These are phyloP conservation scores for Enteromius argenteus DNA, from an alignment of 2,797 vertebrate species.

Conservation along the genomic window DNA sequence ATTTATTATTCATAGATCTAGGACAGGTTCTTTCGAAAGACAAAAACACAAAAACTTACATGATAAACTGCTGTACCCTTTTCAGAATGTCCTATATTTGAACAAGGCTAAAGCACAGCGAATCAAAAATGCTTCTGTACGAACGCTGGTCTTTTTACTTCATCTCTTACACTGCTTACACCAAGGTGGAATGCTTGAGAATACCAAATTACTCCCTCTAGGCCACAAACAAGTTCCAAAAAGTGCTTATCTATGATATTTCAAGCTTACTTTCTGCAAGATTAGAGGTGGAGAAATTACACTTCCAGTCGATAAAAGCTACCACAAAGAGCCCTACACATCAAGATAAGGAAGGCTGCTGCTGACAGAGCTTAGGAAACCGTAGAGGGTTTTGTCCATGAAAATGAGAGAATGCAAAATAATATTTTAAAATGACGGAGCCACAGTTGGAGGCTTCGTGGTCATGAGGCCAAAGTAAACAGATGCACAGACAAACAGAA, in stretches of 20 bases:
- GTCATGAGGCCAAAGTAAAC: conserved; percentile 44
- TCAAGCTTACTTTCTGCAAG: conserved; percentile 52
- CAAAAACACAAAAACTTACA: conserved; percentile 33
- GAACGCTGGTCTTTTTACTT: conserved; percentile 32
- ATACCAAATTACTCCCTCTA: conserved; percentile 47
- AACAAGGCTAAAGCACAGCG: conserved; percentile 34
- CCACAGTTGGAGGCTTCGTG: not conserved
- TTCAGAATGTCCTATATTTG: conserved; percentile 23
- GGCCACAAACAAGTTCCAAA: conserved; percentile 43
- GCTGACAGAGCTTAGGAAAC: conserved; percentile 26
- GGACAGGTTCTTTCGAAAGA: conserved; percentile 15
- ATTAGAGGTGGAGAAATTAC: conserved; percentile 57
- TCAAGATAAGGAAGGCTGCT: conserved; percentile 50
- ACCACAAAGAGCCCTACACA: conserved; percentile 51
- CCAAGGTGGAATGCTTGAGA: conserved; percentile 35
- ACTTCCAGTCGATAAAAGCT: conserved; percentile 54
- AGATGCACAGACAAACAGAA: conserved; percentile 10
- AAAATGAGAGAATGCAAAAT: conserved; percentile 20
- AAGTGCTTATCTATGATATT: conserved; percentile 59
- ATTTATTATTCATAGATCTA: conserved; percentile 50
- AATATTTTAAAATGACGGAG: conserved; percentile 22
- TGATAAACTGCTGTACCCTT: conserved; percentile 33
- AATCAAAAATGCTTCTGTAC: conserved; percentile 40
- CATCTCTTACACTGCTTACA: conserved; percentile 15
- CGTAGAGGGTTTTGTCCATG: not conserved